Evolutionary conservation across 2,888 invertebrate species (phyloP).

Genomic region (Gryllus longicercus): DNA sequence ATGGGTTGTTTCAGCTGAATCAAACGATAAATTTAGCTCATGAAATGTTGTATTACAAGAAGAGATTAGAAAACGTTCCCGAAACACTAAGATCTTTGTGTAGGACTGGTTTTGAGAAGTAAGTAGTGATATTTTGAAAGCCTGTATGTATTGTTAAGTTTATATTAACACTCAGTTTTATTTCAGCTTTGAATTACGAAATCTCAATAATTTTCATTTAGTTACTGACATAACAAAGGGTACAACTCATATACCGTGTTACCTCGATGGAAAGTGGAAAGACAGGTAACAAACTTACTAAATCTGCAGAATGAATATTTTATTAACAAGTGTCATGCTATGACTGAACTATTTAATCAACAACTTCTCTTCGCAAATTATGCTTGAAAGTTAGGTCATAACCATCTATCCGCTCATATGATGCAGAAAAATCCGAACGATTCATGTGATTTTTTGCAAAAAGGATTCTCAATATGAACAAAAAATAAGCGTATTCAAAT

Average conservation of each 20-base stretch:
- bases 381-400: too few relatives aligned
- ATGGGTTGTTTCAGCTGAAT: constrained; percentile 41
- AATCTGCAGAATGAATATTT: neutral
- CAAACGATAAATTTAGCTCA: constrained; percentile 42
- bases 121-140: neutral
- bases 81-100: constrained; percentile 11
- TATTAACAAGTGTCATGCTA: neutral
- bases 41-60: constrained; percentile 32
- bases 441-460: too few relatives aligned
- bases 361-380: too few relatives aligned
- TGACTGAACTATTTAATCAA: too few relatives aligned
- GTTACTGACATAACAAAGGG: neutral
- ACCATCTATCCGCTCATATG: too few relatives aligned
- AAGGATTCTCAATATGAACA: too few relatives aligned
- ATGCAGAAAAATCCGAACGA: too few relatives aligned
- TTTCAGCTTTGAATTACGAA: neutral
- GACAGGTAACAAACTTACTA: constrained; percentile 24
- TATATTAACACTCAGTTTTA: neutral
- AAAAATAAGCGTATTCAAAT: too few relatives aligned
- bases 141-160: neutral
- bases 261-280: constrained; percentile 28
- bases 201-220: neutral
- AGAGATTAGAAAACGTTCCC: neutral
- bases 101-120: constrained; percentile 12
- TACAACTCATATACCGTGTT: constrained; percentile 19